A percentile compares a stretch with the other conserved stretches of the same genome.
Conservation (phyloP, 2,113 vertebrate genomes). For the Gymnorhina tibicen region DNA sequence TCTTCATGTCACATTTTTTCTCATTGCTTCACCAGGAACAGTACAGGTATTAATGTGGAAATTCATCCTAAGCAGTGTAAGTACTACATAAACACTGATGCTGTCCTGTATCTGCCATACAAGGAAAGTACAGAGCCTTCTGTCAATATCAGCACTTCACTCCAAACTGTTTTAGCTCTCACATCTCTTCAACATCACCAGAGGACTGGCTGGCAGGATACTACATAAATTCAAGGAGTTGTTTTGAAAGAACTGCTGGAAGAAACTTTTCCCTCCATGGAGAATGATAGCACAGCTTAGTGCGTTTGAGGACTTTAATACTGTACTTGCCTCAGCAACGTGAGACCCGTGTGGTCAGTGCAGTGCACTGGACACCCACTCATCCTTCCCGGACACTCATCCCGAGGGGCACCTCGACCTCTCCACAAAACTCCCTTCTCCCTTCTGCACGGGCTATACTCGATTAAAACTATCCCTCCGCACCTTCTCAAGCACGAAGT, state of each 20-base stretch:
- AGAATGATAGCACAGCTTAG: rapidly evolving
- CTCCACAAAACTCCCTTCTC: background rate
- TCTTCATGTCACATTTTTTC: background rate
- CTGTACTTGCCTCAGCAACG: rapidly evolving
- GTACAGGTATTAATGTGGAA: rapidly evolving
- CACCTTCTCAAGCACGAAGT: rapidly evolving
- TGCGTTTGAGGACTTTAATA: rapidly evolving
- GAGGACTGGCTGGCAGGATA: background rate
- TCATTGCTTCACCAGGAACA: background rate
- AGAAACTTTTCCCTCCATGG: background rate
- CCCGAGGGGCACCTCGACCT: background rate
- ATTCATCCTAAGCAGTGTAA: background rate
- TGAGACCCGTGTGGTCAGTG: rapidly evolving
- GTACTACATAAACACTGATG: rapidly evolving
- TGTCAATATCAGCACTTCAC: rapidly evolving
- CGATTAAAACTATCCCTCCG: rapidly evolving
- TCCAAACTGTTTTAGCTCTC: background rate
- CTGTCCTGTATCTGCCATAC: rapidly evolving
- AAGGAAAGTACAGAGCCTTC: background rate
- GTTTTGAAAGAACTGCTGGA: rapidly evolving
- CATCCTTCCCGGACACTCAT: background rate
- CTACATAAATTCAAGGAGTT: rapidly evolving
- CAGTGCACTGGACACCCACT: rapidly evolving
- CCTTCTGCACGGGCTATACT: rapidly evolving
- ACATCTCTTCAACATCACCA: background rate